These are phyloP conservation scores for Caenorhabditis japonica DNA, from an alignment of 2,888 invertebrate species.

Conservation along the genomic window DNA sequence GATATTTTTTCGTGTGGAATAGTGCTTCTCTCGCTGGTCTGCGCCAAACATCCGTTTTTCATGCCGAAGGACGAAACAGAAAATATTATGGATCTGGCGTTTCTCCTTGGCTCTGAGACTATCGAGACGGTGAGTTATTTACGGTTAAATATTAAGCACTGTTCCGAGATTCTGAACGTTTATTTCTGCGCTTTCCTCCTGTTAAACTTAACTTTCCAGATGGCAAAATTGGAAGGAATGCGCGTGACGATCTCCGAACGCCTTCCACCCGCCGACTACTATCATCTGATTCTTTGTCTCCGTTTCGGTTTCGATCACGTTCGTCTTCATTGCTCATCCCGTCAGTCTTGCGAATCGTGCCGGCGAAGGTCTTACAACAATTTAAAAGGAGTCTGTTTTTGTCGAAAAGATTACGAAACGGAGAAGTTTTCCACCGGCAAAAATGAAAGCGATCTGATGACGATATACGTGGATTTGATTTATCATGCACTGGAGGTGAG, in stretches of 20 bases:
- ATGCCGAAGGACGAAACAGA: conserved; percentile 47
- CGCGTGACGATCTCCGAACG: conserved; percentile 36
- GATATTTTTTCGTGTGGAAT: conserved; percentile 53
- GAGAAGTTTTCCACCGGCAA: conserved; percentile 22
- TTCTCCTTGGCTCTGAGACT: conserved; percentile 34
- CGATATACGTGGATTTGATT: conserved; percentile 41
- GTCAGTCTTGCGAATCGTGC: conserved; percentile 11
- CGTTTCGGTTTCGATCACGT: conserved; percentile 37
- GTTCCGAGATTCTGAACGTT: background rate
- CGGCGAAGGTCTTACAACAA: conserved; percentile 9
- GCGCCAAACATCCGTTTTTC: conserved; percentile 49
- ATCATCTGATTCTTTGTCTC: conserved; percentile 26
- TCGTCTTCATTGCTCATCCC: background rate
- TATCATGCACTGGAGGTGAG: conserved; percentile 43
- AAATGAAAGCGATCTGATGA: conserved; percentile 14
- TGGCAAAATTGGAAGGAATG: conserved; percentile 38
- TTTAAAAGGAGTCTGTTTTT: conserved; percentile 26
- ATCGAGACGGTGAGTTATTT: conserved; percentile 23
- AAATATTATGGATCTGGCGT: conserved; percentile 45
- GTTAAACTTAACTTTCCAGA: conserved; percentile 7
- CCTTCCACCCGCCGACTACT: conserved; percentile 29
- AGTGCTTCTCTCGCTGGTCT: conserved; percentile 33
- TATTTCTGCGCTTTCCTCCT: background rate
- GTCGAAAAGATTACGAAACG: conserved; percentile 19
- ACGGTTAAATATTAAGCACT: background rate